phyloP scores from a whole-genome alignment of 2,113 vertebrate genomes.

The Typhlomys cinereus region DNA sequence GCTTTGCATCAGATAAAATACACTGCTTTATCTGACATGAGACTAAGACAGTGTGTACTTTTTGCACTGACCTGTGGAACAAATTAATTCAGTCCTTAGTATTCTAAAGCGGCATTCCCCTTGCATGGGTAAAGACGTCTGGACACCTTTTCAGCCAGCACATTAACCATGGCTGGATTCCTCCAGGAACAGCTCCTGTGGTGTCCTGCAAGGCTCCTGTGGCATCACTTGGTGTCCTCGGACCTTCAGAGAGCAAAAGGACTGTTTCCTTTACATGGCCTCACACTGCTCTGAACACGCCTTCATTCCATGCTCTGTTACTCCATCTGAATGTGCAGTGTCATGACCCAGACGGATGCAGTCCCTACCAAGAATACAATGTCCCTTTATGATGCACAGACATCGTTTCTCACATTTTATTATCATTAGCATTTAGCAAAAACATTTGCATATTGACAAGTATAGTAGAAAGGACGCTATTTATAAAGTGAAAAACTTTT shows the following conservation, averaged over 20 bases:
- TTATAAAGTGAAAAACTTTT: neutral
- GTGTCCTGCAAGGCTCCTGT: neutral
- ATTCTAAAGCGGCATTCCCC: too few relatives aligned
- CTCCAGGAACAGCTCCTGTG: neutral
- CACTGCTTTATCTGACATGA: too few relatives aligned
- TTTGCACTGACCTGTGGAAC: too few relatives aligned
- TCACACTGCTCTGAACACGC: neutral
- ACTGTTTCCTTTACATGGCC: neutral
- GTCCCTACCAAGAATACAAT: neutral
- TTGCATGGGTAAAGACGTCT: too few relatives aligned
- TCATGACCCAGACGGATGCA: neutral
- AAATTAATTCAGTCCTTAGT: too few relatives aligned
- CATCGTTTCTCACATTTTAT: neutral
- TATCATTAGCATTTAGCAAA: neutral
- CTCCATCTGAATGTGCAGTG: neutral
- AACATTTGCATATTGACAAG: constrained; percentile 10
- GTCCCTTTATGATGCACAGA: neutral
- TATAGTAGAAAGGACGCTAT: neutral
- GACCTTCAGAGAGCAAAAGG: neutral
- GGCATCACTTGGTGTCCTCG: neutral
- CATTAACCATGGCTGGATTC: neutral
- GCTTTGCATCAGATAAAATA: too few relatives aligned
- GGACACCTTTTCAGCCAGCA: neutral
- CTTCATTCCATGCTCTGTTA: neutral
- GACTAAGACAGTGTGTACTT: too few relatives aligned